phyloP scores from a whole-genome alignment of 2,888 invertebrate species.

The Sphinx pinastri region DNA sequence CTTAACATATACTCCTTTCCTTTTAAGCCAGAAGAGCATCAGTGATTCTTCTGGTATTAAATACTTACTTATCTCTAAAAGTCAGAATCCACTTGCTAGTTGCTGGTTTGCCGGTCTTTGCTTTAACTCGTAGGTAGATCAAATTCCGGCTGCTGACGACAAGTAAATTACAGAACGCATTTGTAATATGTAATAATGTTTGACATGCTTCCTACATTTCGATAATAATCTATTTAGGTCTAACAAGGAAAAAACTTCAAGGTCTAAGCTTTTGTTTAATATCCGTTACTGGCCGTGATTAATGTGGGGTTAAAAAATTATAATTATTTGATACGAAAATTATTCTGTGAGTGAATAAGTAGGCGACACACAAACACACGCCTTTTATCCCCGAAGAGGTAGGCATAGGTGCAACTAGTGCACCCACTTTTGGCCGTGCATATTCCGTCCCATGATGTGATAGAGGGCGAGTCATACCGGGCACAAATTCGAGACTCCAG shows the following conservation, averaged over 20 bases:
- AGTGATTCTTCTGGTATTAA: no score
- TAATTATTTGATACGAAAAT: conserved; percentile 7
- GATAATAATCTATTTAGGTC: conserved; percentile 49
- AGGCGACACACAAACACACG: no score
- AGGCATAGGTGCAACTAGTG: no score
- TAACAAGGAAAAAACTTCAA: conserved; percentile 46
- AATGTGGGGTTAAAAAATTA: conserved; percentile 30
- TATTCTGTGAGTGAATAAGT: not conserved
- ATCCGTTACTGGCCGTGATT: conserved; percentile 43
- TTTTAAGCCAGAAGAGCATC: no score
- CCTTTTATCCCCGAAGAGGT: no score
- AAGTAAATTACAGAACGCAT: conserved; percentile 6
- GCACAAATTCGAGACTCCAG: no score
- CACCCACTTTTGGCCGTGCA: no score
- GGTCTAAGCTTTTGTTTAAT: conserved; percentile 36
- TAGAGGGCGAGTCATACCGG: no score
- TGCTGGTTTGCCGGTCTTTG: not conserved
- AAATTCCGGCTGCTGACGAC: not conserved
- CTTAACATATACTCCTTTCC: no score
- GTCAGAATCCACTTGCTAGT: not conserved
- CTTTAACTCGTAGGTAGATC: no score
- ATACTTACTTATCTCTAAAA: no score
- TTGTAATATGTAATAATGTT: conserved; percentile 16
- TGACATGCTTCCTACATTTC: conserved; percentile 47
- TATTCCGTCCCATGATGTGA: no score